Evolutionary conservation across 2,113 vertebrate genomes (phyloP), one percentile per base, ranked within the genome.

Genomic region (Lanius collurio): DNA sequence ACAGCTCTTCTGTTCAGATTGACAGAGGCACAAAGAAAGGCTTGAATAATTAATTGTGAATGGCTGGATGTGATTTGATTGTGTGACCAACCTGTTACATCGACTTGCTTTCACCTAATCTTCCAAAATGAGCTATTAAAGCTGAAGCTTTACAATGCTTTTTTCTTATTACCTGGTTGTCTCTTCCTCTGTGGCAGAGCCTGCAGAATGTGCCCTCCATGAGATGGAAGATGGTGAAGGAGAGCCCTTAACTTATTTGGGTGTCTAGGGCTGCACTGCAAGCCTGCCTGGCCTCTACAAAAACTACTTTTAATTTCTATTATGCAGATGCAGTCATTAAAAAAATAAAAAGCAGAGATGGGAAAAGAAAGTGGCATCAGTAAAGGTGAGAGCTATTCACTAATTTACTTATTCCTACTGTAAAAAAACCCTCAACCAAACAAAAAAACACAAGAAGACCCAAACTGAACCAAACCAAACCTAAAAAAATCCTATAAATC

Each of bases 1-100:
- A 95, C 96, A 96, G 37, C 93, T 94, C 78, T 73, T 97, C 96
- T 93, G 93, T 97, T 97, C 96, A 94, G 97, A 97, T 41, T 97
- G 98, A 98, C 97, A 96, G 77, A 63, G 81, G 65, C 60, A 84
- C 92, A 86, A 92, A 92, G 89, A 81, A 63, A 96, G 93, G 46
- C 67, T 78, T 97, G 87, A 98, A 97, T 97, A 97, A 97, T 95
- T 93, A 94, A 94, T 84, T 88, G 59, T 31, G 83, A 63, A 78
- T 78, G 68, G 65, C 37, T 28, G 55, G 69, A 74, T 65, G 80
- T 39, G 55, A 93, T 88, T 87, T 78, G 91, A 91, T 68, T 79
- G 73, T 90, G 33, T 74, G 93, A 62, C 70, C 80, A 87, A 74
- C 81, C 67, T 90, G 37, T 89, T 89, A 68, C 30, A 31, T 35